These are phyloP conservation scores for Murina feae DNA, from an alignment of 2,113 vertebrate genomes.

Conservation along the genomic window DNA sequence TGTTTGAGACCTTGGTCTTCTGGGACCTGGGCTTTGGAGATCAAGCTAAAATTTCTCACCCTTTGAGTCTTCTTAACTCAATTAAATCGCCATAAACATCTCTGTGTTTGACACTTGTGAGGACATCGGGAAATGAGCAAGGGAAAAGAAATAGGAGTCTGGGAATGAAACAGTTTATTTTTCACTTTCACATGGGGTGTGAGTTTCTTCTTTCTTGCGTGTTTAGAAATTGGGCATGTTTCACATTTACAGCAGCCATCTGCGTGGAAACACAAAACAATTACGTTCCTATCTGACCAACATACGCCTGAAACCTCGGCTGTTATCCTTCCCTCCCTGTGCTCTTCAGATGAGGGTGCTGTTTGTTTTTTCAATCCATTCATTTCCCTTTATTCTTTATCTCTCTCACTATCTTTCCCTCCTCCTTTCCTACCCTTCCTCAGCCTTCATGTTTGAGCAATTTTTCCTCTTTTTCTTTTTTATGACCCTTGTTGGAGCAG, in stretches of 20 bases:
- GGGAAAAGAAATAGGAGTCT: neutral
- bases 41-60: neutral
- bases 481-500: neutral
- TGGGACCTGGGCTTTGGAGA: neutral
- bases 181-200: neutral
- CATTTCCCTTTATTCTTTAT: neutral
- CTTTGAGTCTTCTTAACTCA: neutral
- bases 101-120: neutral
- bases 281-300: neutral
- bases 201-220: neutral
- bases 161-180: neutral
- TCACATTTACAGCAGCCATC: neutral
- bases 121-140: neutral
- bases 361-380: neutral
- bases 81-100: neutral
- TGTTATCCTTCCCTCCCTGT: neutral
- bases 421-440: neutral
- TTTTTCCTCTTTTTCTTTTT: neutral
- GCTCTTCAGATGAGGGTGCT: neutral
- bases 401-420: neutral
- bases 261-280: neutral
- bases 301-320: neutral
- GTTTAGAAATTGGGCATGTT: neutral
- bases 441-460: neutral
- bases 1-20: neutral